Percentiles rank a stretch among this genome's conserved stretches.
phyloP scores from a whole-genome alignment of 2,888 invertebrate genomes.

The Agrochola circellaris region DNA sequence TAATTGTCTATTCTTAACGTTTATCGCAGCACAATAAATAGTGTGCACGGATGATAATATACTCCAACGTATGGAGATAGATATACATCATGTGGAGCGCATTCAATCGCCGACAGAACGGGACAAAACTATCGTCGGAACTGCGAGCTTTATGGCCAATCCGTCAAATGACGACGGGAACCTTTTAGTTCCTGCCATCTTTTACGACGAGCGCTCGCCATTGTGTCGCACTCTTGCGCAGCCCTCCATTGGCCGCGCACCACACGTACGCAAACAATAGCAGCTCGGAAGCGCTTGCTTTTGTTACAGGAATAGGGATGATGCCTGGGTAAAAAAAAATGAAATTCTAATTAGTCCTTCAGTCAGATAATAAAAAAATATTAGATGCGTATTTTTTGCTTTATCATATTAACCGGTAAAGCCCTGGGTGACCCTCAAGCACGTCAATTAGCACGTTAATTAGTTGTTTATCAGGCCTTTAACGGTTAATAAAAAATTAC shows the following conservation, averaged over 20 bases:
- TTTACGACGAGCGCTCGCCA: conserved; percentile 78
- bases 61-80: conserved; percentile 73
- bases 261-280: conserved; percentile 74
- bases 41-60: conserved; percentile 73
- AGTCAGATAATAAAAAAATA: too few relatives aligned
- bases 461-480: too few relatives aligned
- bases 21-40: conserved; percentile 72
- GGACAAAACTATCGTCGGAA: conserved; percentile 71
- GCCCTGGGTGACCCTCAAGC: too few relatives aligned
- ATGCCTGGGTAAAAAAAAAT: too few relatives aligned
- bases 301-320: conserved; percentile 71
- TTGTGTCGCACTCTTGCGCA: conserved; percentile 73
- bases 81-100: conserved; percentile 75
- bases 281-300: conserved; percentile 72
- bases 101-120: conserved; percentile 77
- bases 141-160: conserved; percentile 81
- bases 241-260: conserved; percentile 56
- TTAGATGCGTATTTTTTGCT: too few relatives aligned
- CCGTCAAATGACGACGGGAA: conserved; percentile 80
- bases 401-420: too few relatives aligned
- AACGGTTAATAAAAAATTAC: too few relatives aligned
- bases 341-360: too few relatives aligned
- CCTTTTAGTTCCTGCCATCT: conserved; percentile 85
- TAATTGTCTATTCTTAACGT: conserved; percentile 63
- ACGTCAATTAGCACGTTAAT: too few relatives aligned